Percentiles rank a stretch among this genome's conserved stretches.
These are phyloP conservation scores for Drosophila sechellia DNA, from an alignment of 1,140 invertebrate species.

Conservation along the genomic window DNA sequence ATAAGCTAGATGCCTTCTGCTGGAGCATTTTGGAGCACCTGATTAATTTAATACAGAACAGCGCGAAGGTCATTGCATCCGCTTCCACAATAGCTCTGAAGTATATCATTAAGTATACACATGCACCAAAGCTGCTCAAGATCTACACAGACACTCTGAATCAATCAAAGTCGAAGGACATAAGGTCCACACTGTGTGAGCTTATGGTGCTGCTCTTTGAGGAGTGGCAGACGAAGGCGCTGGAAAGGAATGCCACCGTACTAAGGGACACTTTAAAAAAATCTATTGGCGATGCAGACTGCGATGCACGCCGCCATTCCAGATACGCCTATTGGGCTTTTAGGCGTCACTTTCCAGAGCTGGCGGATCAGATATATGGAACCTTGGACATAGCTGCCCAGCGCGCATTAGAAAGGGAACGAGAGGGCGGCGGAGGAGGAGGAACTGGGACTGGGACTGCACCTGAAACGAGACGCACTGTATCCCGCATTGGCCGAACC, in stretches of 20 bases:
- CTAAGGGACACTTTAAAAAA: slow-evolving; percentile 94
- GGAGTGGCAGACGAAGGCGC: slow-evolving; percentile 91
- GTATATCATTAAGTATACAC: slow-evolving; percentile 95
- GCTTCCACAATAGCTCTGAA: slow-evolving; percentile 93
- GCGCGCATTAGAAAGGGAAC: slow-evolving; percentile 90
- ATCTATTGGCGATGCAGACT: slow-evolving; percentile 96
- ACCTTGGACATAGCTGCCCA: slow-evolving; percentile 94
- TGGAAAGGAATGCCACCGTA: slow-evolving; percentile 92
- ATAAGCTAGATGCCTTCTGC: slow-evolving; percentile 93
- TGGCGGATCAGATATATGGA: slow-evolving; percentile 93
- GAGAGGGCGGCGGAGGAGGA: slow-evolving; percentile 58
- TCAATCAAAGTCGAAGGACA: slow-evolving; percentile 95
- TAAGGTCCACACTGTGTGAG: slow-evolving; percentile 91
- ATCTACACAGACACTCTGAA: slow-evolving; percentile 92
- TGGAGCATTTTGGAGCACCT: slow-evolving; percentile 92
- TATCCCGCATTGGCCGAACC: slow-evolving; percentile 66
- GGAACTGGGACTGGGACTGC: slow-evolving; percentile 12
- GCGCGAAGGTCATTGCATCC: slow-evolving; percentile 97
- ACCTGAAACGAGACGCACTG: slow-evolving; percentile 56
- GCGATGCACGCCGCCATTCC: slow-evolving; percentile 91
- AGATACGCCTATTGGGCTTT: slow-evolving; percentile 96
- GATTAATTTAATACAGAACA: slow-evolving; percentile 97
- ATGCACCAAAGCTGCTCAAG: slow-evolving; percentile 93
- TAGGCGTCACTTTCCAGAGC: slow-evolving; percentile 94
- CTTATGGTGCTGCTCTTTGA: slow-evolving; percentile 93